Evolutionary conservation across 2,797 vertebrate species (phyloP).

Genomic region (Pseudochaenichthys georgianus): DNA sequence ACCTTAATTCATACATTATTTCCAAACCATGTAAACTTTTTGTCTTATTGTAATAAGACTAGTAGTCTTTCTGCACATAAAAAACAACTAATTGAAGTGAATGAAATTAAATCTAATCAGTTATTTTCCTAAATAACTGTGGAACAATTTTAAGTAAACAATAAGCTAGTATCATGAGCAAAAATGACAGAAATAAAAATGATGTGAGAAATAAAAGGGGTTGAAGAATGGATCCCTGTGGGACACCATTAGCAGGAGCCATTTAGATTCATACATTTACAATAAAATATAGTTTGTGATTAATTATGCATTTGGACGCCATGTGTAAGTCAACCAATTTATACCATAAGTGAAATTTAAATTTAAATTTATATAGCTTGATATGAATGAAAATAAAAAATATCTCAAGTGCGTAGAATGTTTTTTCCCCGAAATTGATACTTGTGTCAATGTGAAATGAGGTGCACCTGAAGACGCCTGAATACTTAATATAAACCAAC

Average conservation of each 20-base stretch:
- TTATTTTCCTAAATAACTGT: neutral
- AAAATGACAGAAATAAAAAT: neutral
- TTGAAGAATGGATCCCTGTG: neutral
- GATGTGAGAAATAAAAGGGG: neutral
- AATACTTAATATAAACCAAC: neutral
- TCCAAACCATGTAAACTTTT: neutral
- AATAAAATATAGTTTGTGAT: neutral
- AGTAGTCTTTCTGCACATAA: neutral
- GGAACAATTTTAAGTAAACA: neutral
- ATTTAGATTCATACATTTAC: neutral
- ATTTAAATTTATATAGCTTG: too few relatives aligned
- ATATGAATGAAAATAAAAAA: too few relatives aligned
- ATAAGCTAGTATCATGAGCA: neutral
- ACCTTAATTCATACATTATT: too few relatives aligned
- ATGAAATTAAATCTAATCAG: too few relatives aligned
- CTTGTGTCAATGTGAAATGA: neutral
- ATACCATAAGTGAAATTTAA: neutral
- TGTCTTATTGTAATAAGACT: neutral
- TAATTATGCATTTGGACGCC: neutral
- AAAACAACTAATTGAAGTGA: neutral
- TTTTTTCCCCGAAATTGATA: neutral
- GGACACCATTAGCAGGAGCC: neutral
- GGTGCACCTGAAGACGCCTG: neutral
- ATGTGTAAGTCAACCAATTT: neutral
- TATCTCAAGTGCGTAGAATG: neutral